Base-by-base conservation (phyloP, 2,888 invertebrate species). In the Onthophagus sagittarius region DNA sequence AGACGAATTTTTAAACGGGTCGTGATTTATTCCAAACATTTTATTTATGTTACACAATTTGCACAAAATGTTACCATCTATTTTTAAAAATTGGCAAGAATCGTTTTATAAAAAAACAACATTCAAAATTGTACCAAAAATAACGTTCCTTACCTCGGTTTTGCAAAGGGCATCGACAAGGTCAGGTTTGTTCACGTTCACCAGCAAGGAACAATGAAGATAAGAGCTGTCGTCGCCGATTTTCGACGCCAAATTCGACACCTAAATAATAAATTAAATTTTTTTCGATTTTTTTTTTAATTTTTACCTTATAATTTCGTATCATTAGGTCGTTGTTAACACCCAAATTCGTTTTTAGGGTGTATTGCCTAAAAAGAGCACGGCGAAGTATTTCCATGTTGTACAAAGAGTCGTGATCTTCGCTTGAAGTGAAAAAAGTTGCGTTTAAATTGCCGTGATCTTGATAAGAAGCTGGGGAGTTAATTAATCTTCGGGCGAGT, bases 171-270 rank as follows among this genome's bases (percentile, higher is more conserved):
- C 89, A 79, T 90, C 88, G 79, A 90, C 90, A 83, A 96, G 88
- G 83, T 91, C 89, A 77, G 89, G 85, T 86, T 94, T 94, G 83
- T 96, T 92, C 76, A 94, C 94, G 82, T 94, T 91, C 76, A 98
- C 94, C 83, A 98, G 88, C 78, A 99, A 89, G 2, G 99, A 99
- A 86, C 97, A 97, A 85, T 99, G 99, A 84, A 99, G 99, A 87
- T 99, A 99, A n/a, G 96, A 94, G 82, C 93, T 93, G 7, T 92
- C 89, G 77, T 92, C 89, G 74, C 96, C 96, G 74, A 98, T 87
- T 87, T 97, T 97, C 0, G 98, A 94, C 70, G 99, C 98, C 70
- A 97, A 97, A 79, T 98, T 99, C 80, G 98, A 98, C 79, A 99
- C 90, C 96, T 98, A 70, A 32, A 64, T 15, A 9, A 72, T 70